These are phyloP conservation scores for Turdus rufiventris DNA, from an alignment of 2,113 vertebrate species.

Conservation along the genomic window DNA sequence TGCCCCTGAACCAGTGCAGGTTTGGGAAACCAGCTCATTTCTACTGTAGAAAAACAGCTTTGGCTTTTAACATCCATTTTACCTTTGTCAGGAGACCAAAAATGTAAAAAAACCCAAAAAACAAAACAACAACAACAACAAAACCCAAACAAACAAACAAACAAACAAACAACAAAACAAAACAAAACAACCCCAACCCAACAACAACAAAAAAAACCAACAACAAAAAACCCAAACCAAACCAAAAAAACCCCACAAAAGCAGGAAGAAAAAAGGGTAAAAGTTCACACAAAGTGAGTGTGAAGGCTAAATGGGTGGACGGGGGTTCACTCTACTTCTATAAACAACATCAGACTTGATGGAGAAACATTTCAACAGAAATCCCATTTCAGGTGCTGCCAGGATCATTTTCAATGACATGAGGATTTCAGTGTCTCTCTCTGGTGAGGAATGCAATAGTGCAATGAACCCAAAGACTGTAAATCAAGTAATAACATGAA, in stretches of 20 bases:
- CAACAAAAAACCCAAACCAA: too few relatives aligned
- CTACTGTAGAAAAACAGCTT: neutral
- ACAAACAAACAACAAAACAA: too few relatives aligned
- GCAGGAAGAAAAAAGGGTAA: neutral
- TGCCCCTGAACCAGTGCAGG: neutral
- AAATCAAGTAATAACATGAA: neutral
- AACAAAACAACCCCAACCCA: too few relatives aligned
- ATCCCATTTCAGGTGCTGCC: neutral
- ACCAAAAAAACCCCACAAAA: neutral
- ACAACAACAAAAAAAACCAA: too few relatives aligned
- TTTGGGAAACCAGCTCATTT: neutral
- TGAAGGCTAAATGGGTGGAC: neutral
- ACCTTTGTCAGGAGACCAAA: neutral
- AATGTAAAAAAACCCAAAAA: too few relatives aligned
- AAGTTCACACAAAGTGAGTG: neutral
- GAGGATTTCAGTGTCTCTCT: neutral
- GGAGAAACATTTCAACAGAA: neutral
- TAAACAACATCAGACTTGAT: neutral
- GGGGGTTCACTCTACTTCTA: neutral
- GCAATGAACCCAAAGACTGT: neutral
- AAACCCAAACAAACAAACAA: too few relatives aligned
- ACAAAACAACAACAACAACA: too few relatives aligned
- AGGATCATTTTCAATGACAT: neutral
- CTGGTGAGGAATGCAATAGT: neutral
- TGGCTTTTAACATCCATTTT: neutral